Base-by-base conservation (phyloP, 2,888 invertebrate species). In the Clunio marinus region DNA sequence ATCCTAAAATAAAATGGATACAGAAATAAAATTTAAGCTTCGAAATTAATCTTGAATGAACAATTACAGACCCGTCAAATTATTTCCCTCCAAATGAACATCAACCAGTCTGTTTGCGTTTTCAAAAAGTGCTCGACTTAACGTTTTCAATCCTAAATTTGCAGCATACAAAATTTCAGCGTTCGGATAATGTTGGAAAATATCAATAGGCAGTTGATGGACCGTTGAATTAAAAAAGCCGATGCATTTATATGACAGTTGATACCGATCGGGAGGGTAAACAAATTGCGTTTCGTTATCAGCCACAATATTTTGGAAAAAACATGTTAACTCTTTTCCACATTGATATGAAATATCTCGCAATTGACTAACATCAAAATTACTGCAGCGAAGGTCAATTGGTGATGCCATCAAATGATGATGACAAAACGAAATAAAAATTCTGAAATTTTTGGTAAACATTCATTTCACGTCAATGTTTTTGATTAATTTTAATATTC, bases 271-370 rank as follows among this genome's bases (percentile, higher is more conserved):
- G 7, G 66, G n/a, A n/a, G 55, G 3, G 17, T 66, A 66, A 10
- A 55, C 55, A 25, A 66, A 66, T 28, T 66, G 66, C 2, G 66
- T 55, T 20, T 66, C 66, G 24, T 66, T 66, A 24, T 66, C 66
- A 1, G 55, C 17, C n/a, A 46, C 17, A 13, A 66, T 24, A 15
- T 55, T 55, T 32, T 51, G 32, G 46, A 66, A 66, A 15, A 66
- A 66, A 4, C 66, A 66, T 8, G 51, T 66, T 24, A 66, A 32
- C 27, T 66, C 66, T 22, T 57, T 51, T 32, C 32, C 66, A 22
- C 66, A 66, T 32, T 66, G 66, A 37, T 66, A 66, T 25, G 66
- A 66, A 25, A 66, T 66, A 10, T 66, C 66, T 35, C 66, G 41
- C 10, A 66, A 55, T 8, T 17, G 51, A 1, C 41, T 63, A 4